phyloP scores from a whole-genome alignment of 2,888 invertebrate genomes.

The Apocheima hispidaria region DNA sequence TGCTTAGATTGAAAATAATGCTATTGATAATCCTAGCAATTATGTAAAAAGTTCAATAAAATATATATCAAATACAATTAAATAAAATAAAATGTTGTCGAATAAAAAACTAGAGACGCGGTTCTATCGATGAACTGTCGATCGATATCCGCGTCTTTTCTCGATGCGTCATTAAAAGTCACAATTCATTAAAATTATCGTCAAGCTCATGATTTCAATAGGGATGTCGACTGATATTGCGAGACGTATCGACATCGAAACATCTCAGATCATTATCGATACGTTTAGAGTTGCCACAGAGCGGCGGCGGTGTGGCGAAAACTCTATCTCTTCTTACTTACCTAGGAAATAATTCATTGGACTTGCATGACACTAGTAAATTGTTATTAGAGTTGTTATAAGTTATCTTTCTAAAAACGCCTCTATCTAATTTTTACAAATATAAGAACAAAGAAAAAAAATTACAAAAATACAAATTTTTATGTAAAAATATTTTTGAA shows the following conservation, averaged over 20 bases:
- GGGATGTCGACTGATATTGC: slow-evolving; percentile 81
- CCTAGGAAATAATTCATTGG: not conserved
- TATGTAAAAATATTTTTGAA: too few relatives aligned
- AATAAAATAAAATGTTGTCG: slow-evolving; percentile 6
- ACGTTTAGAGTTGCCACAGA: slow-evolving; percentile 25
- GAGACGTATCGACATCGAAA: slow-evolving; percentile 77
- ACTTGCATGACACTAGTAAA: too few relatives aligned
- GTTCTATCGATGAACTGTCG: slow-evolving; percentile 49
- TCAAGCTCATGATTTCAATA: slow-evolving; percentile 80
- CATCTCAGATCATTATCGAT: slow-evolving; percentile 81
- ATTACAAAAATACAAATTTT: not conserved
- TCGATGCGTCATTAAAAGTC: slow-evolving; percentile 81
- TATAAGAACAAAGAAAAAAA: not conserved
- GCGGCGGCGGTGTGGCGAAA: not conserved
- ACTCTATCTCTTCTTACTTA: not conserved
- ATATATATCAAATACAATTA: not conserved
- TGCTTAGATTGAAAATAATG: too few relatives aligned
- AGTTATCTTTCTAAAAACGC: not conserved
- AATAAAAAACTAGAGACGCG: slow-evolving; percentile 38
- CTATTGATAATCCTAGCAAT: too few relatives aligned
- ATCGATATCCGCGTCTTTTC: slow-evolving; percentile 62
- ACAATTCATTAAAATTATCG: slow-evolving; percentile 84
- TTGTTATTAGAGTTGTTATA: not conserved
- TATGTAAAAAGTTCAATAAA: not conserved
- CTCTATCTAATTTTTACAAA: not conserved